Evolutionary conservation across 1,140 invertebrate genomes (phyloP), one percentile per base, ranked within the genome.

Genomic region (Trachymyrmex cornetzi): DNA sequence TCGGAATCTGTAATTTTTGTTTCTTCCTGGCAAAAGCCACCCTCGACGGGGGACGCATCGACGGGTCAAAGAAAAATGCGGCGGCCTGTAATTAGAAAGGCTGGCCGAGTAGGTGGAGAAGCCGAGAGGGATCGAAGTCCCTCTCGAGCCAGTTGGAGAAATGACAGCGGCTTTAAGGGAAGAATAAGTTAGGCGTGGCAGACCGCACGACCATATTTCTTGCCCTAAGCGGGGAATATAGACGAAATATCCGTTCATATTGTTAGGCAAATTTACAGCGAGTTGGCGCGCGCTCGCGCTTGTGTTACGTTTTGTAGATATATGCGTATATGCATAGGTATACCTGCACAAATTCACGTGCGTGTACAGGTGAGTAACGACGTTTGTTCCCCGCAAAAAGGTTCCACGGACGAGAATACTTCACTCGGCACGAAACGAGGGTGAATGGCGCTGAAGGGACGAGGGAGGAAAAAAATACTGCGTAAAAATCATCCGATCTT

Each of bases 21-120:
- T 87, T 91, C 75, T n/a, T 69, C 53, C 64, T 71, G 55, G 69
- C 30, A 55, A 34, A 61, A 63, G 61, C 59, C 66, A 59, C 38
- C 44, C 67, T 61, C 57, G 69, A 48, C 75, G 66, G 53, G 50
- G n/a, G 38, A 50, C 79, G 86, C 75, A 85, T 77, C 77, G 69
- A 64, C 22, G 64, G 85, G 48, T 66, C 67, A 86, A 77, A 82
- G 89, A 87, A 77, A 85, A 85, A 63, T 24, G 87, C 77, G 86
- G 77, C 89, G 89, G 88, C 79, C 75, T 91, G 88, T 94, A 93
- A 94, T 93, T 94, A 93, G 90, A 93, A 93, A 92, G 75, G 87
- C 85, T 85, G 87, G 63, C 80, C 75, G 50, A 72, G 66, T 87
- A 77, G 85, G 86, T 87, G 89, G 77, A 80, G 90, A 87, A 55